A percentile compares a stretch with the other conserved stretches of the same genome.
Evolutionary conservation across 1,140 invertebrate genomes (phyloP).

Genomic region (Ephestia elutella): DNA sequence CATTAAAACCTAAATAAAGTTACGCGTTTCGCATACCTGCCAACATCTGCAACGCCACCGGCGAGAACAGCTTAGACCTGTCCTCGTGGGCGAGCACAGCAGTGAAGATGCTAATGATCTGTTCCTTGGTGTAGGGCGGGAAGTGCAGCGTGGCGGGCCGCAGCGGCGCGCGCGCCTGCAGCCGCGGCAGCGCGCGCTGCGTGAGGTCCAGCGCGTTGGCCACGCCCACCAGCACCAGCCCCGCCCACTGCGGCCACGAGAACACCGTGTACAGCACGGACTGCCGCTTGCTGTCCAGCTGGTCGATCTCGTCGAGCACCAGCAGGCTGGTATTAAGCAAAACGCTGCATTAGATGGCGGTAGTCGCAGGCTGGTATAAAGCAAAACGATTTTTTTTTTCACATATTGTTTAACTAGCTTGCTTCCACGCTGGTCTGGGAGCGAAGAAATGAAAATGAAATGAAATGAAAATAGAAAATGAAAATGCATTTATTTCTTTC

Average conservation of each 20-base stretch:
- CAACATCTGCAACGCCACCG: slow-evolving; percentile 89
- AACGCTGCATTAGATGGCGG: too few relatives aligned
- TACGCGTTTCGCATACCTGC: slow-evolving; percentile 72
- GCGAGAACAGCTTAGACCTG: slow-evolving; percentile 83
- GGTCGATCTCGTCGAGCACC: slow-evolving; percentile 98
- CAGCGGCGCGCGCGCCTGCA: slow-evolving; percentile 84
- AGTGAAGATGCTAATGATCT: slow-evolving; percentile 91
- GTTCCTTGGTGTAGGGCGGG: slow-evolving; percentile 91
- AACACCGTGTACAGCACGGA: slow-evolving; percentile 94
- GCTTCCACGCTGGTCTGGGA: too few relatives aligned
- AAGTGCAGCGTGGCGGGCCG: slow-evolving; percentile 90
- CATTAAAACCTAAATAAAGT: neutral
- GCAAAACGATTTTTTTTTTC: too few relatives aligned
- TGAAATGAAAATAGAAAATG: too few relatives aligned
- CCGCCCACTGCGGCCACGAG: slow-evolving; percentile 90
- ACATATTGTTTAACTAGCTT: too few relatives aligned
- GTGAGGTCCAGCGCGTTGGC: slow-evolving; percentile 98
- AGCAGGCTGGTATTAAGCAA: slow-evolving; percentile 84
- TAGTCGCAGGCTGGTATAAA: too few relatives aligned
- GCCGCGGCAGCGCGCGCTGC: slow-evolving; percentile 89
- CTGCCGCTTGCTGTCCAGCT: slow-evolving; percentile 88
- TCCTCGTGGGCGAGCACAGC: slow-evolving; percentile 82
- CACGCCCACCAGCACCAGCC: slow-evolving; percentile 91
- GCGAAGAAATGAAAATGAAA: too few relatives aligned
- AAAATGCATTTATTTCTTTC: too few relatives aligned